Evolutionary conservation across 1,140 invertebrate genomes (phyloP).

Genomic region (Heliothis subflexa): DNA sequence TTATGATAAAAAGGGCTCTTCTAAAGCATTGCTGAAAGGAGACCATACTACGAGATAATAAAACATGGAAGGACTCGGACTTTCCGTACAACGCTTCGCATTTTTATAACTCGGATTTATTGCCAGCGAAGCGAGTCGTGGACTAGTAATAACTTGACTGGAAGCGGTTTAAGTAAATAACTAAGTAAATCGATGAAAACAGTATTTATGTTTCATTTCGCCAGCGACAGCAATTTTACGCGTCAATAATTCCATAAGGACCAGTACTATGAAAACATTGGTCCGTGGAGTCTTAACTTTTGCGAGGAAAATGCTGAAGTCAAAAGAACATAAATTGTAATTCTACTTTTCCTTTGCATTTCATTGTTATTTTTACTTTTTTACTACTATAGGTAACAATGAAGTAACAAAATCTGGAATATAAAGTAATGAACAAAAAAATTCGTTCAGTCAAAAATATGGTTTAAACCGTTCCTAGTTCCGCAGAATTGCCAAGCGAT

Average conservation of each 20-base stretch:
- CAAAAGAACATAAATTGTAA: too few species aligned
- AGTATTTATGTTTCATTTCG: constrained; percentile 2
- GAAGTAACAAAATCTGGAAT: too few species aligned
- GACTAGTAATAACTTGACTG: constrained; percentile 42
- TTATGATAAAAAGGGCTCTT: constrained; percentile 40
- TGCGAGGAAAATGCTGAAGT: too few species aligned
- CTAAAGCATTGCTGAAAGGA: constrained; percentile 32
- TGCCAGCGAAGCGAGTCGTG: constrained; percentile 54
- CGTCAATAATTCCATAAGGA: background rate
- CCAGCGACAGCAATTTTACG: background rate
- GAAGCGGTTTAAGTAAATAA: constrained; percentile 25
- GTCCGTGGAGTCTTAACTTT: too few species aligned
- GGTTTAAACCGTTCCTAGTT: background rate
- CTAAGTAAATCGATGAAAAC: constrained; percentile 14
- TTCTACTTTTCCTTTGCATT: too few species aligned
- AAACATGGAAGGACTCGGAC: constrained; percentile 48
- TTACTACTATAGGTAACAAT: too few species aligned
- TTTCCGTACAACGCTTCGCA: constrained; percentile 46
- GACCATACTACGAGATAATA: constrained; percentile 54
- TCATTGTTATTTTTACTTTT: too few species aligned
- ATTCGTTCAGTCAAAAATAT: background rate
- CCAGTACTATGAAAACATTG: background rate
- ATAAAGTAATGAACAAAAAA: too few species aligned
- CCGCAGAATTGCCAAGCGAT: background rate
- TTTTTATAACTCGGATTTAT: constrained; percentile 61